These are phyloP conservation scores for Lysandra coridon DNA, from an alignment of 2,888 invertebrate genomes.

Conservation along the genomic window DNA sequence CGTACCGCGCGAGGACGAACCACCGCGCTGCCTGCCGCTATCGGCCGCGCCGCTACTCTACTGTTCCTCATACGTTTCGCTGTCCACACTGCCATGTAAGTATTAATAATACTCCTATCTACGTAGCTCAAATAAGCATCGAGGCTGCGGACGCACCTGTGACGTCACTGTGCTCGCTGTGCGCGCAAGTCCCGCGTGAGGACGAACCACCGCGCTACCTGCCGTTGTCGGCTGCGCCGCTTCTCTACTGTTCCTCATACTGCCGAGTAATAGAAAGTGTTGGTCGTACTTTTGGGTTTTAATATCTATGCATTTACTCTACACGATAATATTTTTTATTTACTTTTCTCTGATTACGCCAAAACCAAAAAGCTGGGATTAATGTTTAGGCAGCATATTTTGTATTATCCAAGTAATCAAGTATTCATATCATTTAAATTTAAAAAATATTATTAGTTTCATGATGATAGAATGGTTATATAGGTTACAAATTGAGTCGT, in stretches of 20 bases:
- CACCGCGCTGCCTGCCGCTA: slow-evolving; percentile 59
- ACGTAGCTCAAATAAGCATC: slow-evolving; percentile 59
- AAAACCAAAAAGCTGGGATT: no score
- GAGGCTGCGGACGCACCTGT: slow-evolving; percentile 52
- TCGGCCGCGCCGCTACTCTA: slow-evolving; percentile 54
- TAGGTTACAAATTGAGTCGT: no score
- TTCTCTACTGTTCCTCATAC: slow-evolving; percentile 55
- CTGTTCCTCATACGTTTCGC: slow-evolving; percentile 52
- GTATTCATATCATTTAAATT: no score
- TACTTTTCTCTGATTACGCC: no score
- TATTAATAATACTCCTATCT: background rate
- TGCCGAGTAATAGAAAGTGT: background rate
- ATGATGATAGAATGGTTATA: no score
- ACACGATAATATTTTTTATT: no score
- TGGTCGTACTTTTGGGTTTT: no score
- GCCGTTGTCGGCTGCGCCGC: slow-evolving; percentile 52
- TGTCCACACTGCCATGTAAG: slow-evolving; percentile 19
- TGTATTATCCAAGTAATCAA: no score
- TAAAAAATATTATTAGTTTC: no score
- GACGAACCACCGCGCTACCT: slow-evolving; percentile 53
- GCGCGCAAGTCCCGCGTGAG: slow-evolving; percentile 42
- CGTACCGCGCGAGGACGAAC: slow-evolving; percentile 42
- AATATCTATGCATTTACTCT: no score
- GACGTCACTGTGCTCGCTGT: slow-evolving; percentile 52
- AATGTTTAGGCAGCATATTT: no score